Base-by-base conservation (phyloP, 1,140 invertebrate genomes). In the Lepidurus packardi region DNA sequence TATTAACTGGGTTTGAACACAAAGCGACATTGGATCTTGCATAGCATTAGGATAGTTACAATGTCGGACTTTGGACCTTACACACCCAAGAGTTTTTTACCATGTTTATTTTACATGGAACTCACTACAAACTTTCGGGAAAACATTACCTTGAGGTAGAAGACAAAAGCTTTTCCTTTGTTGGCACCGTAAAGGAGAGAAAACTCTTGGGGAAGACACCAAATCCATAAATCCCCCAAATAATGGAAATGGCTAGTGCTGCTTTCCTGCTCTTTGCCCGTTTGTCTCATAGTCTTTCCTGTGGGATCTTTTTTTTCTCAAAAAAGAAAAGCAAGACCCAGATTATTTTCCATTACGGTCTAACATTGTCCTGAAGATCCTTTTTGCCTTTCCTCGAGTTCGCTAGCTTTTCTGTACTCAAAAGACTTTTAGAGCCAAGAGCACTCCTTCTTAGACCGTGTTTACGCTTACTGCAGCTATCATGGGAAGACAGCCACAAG, bases 191-290 rank as follows among this genome's bases (percentile, higher is more conserved):
- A 34, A 34, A 34, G 34, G 34, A 34, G 25, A 34, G 1, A 3
- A 34, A 34, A 34, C 34, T 34, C 4, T 34, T 3, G 34, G 34
- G 25, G 34, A 34, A 34, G 34, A 34, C 34, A 34, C 34, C 34
- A 34, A 65, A 65, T 65, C n/a, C 53, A 65, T 7, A 65, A 65
- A 65, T 65, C 53, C 53, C 53, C 53, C 21, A 65, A 65, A 65
- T 65, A 65, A 65, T 65, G 53, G 53, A 65, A 65, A 65, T 65
- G 34, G 34, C 34, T 34, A 4, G 0, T 4, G 53, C 53, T 65
- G 53, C 21, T 65, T 65, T 21, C 53, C 21, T 13, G 53, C 53
- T 65, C 21, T 65, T 65, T n/a, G 34, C 34, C 21, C 53, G 16
- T 65, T 65, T 65, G 53, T 13, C 13, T 65, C 16, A 1, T 21